Base-by-base conservation (phyloP, 2,113 vertebrate genomes). In the Sinocyclocheilus maitianheensis region DNA sequence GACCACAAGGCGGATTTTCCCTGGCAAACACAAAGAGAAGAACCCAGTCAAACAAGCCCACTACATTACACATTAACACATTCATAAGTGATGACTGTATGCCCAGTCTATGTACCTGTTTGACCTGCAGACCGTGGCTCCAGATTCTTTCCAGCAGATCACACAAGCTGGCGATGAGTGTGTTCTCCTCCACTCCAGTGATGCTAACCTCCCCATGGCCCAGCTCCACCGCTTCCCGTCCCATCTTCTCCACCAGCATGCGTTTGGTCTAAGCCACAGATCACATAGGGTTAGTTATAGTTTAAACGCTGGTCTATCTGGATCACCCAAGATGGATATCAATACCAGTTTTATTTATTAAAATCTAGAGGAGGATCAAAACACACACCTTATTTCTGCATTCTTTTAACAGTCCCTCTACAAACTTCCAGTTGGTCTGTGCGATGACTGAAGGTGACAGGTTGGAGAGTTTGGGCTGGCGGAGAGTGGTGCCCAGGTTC, bases 361-460 rank as follows among this genome's bases (percentile, higher is more conserved):
- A 48, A 48, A 75, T 12, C 72, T 9, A 2, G 1, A 40, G 30
- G 65, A 18, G 40, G 37, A 72, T 72, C 18, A 72, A 55, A 77
- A 77, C 43, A 77, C 43, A 46, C 92, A 99, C 98, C 97, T 99
- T 99, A 91, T 98, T 99, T 85, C 97, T 94, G 89, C 98, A 99
- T 89, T 99, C 98, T 90, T 99, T 99, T 89, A 99, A 92, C 87
- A 99, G 92, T 4, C 98, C 98, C 89, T 99, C 98, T 13, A 99
- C 98, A 94, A 99, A 99, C 87, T 99, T 99, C 96, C 97, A 99
- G 93, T 99, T 99, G n/a, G 98, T 99, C 89, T 99, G 98, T 60
- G 98, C 98, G 76, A 99, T 99, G 86, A 99, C 98, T 0, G 98
- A 99, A 0, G 98, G 98, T 0, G 98, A 99, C 14, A 99, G 96